These are phyloP conservation scores for Triops longicaudatus DNA, from an alignment of 1,140 invertebrate species.

Conservation along the genomic window DNA sequence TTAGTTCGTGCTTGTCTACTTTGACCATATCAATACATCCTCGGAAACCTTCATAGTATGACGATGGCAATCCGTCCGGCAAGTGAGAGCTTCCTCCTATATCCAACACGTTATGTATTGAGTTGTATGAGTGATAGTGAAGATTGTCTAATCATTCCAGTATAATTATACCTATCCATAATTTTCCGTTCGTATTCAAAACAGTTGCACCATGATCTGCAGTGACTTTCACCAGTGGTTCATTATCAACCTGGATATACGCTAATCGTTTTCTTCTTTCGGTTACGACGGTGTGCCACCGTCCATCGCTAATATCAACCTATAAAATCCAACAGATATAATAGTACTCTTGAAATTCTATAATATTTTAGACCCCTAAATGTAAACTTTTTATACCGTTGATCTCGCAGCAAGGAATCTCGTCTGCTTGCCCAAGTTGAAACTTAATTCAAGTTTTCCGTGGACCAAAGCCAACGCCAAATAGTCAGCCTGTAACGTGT, in stretches of 20 bases:
- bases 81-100: conserved; percentile 46
- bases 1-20: conserved; percentile 40
- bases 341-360: background rate
- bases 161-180: conserved; percentile 60
- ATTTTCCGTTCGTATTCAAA: conserved; percentile 60
- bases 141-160: background rate
- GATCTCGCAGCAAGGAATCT: conserved; percentile 47
- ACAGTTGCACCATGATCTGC: conserved; percentile 54
- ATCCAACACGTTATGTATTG: conserved; percentile 27
- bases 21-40: conserved; percentile 54
- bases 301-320: conserved; percentile 57
- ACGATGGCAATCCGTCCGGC: conserved; percentile 47
- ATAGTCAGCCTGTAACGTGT: conserved; percentile 45
- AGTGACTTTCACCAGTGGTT: conserved; percentile 50
- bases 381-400: conserved; percentile 35
- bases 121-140: conserved; percentile 4
- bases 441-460: conserved; percentile 53
- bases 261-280: conserved; percentile 57
- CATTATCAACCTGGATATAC: conserved; percentile 58
- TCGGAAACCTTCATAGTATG: conserved; percentile 50
- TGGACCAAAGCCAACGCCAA: conserved; percentile 51
- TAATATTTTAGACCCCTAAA: background rate
- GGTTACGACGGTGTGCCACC: conserved; percentile 61
- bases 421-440: conserved; percentile 53
- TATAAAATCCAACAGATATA: conserved; percentile 33